Evolutionary conservation across 2,888 invertebrate genomes (phyloP).

Genomic region (Dolichomitus sp.): DNA sequence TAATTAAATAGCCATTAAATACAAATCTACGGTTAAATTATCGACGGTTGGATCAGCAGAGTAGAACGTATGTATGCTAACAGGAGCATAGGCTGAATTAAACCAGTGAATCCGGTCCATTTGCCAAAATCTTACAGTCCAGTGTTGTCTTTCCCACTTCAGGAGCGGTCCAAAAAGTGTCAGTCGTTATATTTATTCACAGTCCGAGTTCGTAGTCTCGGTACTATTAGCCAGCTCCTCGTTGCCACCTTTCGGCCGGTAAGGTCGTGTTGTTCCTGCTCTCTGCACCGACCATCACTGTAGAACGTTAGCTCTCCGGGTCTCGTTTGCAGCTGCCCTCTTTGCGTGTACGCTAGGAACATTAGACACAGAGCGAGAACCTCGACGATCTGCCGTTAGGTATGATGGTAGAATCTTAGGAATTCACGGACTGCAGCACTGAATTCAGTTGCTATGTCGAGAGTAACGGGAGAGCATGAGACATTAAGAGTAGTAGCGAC

Average conservation of each 20-base stretch:
- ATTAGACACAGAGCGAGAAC: conserved; percentile 62
- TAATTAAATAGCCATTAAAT: not conserved
- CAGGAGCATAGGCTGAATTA: not conserved
- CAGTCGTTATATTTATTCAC: not conserved
- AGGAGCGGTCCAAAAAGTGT: not conserved
- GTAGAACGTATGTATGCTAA: not conserved
- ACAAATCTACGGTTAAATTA: not conserved
- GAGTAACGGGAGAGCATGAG: conserved; percentile 69
- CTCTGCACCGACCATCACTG: not conserved
- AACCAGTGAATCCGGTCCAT: not conserved
- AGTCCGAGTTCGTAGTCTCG: not conserved
- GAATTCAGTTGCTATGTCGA: conserved; percentile 84
- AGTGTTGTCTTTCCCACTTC: not conserved
- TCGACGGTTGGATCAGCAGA: not conserved
- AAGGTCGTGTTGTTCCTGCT: not conserved
- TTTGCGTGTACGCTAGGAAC: conserved; percentile 62
- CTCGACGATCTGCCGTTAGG: conserved; percentile 68
- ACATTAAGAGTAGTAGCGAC: conserved; percentile 51
- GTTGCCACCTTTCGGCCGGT: conserved; percentile 10
- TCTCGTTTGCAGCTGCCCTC: conserved; percentile 34
- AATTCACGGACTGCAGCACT: conserved; percentile 83
- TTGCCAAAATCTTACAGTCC: not conserved
- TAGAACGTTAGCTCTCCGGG: not conserved
- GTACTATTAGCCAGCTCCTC: not conserved
- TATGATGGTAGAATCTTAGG: conserved; percentile 80